These are phyloP conservation scores for Phyllotreta cruciferae DNA, from an alignment of 2,888 invertebrate genomes.

Conservation along the genomic window DNA sequence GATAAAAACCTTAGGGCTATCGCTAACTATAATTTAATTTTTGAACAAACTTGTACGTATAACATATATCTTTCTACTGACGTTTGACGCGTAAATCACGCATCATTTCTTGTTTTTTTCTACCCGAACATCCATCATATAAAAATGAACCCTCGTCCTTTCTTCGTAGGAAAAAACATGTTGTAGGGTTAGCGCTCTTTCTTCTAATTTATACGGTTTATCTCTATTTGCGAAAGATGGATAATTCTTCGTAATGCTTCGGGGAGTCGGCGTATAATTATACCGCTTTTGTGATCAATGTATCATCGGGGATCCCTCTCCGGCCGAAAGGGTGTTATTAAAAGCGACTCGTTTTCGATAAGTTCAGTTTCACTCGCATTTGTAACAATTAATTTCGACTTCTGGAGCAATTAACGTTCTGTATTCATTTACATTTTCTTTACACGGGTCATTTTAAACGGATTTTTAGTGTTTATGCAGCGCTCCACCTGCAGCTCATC, in stretches of 20 bases:
- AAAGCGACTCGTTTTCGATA: conserved; percentile 46
- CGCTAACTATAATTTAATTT: conserved; percentile 48
- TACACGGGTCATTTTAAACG: too few relatives aligned
- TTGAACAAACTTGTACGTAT: conserved; percentile 24
- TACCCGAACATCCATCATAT: conserved; percentile 29
- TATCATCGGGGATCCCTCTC: conserved; percentile 48
- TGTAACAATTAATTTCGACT: conserved; percentile 61
- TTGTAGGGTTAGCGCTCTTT: conserved; percentile 36
- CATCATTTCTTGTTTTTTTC: conserved; percentile 30
- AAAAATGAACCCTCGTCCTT: conserved; percentile 23
- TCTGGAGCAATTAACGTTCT: conserved; percentile 8
- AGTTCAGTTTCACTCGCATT: conserved; percentile 55
- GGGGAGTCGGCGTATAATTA: conserved; percentile 49
- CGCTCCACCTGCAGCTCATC: too few relatives aligned
- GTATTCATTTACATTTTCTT: conserved; percentile 9
- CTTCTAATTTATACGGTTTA: conserved; percentile 40
- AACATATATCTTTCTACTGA: conserved; percentile 49
- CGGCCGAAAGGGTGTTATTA: conserved; percentile 57
- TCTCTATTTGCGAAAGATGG: conserved; percentile 41
- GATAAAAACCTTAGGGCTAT: conserved; percentile 44
- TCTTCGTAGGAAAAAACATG: too few relatives aligned
- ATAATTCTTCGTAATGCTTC: conserved; percentile 34
- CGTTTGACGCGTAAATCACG: conserved; percentile 54
- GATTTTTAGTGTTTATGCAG: too few relatives aligned
- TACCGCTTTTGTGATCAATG: conserved; percentile 52